Conservation (phyloP, 2,888 invertebrate genomes). For the Branchellion lobata region DNA sequence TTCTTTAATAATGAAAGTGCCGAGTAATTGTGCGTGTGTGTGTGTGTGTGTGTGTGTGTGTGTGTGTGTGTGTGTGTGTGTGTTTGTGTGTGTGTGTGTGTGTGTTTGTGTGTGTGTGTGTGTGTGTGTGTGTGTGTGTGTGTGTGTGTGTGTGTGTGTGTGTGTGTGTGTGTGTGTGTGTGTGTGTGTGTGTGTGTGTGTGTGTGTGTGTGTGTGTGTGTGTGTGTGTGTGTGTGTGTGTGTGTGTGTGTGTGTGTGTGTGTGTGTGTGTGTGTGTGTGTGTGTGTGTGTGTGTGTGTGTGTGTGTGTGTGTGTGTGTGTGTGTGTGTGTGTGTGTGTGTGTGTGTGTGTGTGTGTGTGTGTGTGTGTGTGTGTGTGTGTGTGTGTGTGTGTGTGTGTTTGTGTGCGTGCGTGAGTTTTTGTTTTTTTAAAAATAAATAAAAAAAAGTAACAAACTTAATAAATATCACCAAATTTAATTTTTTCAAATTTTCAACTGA, state of each 20-base stretch:
- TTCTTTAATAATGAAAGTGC: too few species aligned
- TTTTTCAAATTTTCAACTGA: too few species aligned
- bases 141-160: slow-evolving; percentile 16
- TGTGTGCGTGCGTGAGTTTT: background rate
- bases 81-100: background rate
- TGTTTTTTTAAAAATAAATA: too few species aligned
- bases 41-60: background rate
- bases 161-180: slow-evolving; percentile 15
- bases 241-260: slow-evolving; percentile 1
- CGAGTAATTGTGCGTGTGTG: background rate
- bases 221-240: slow-evolving; percentile 13
- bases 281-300: slow-evolving; percentile 21
- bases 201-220: slow-evolving; percentile 18
- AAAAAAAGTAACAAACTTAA: too few species aligned
- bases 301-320: slow-evolving; percentile 20
- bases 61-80: background rate
- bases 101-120: background rate
- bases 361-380: slow-evolving; percentile 5
- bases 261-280: slow-evolving; percentile 26
- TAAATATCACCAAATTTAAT: too few species aligned
- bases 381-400: slow-evolving; percentile 17
- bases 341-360: slow-evolving; percentile 23
- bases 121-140: background rate
- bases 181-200: slow-evolving; percentile 10
- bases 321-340: slow-evolving; percentile 23